phyloP scores from a whole-genome alignment of 2,113 vertebrate species.

The Marmota flaviventris region DNA sequence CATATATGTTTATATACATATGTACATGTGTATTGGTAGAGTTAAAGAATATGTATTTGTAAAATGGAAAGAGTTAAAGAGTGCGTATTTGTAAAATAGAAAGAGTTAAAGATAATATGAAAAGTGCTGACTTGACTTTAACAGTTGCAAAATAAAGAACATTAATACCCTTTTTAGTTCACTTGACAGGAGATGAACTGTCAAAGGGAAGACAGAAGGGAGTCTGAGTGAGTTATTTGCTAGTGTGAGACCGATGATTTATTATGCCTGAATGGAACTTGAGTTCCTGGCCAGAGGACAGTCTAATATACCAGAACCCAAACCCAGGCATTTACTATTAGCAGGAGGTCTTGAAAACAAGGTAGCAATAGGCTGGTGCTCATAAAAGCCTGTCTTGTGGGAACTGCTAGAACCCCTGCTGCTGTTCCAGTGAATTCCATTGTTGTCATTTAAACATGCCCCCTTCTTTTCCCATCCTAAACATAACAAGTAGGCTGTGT shows the following conservation, averaged over 20 bases:
- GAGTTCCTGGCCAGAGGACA: conserved; percentile 70
- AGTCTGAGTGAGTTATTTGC: conserved; percentile 77
- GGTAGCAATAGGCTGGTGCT: conserved; percentile 38
- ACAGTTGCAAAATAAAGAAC: conserved; percentile 83
- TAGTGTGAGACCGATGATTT: conserved; percentile 73
- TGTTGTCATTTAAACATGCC: conserved; percentile 59
- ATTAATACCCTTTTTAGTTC: conserved; percentile 80
- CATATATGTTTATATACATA: neutral
- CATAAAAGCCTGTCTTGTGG: conserved; percentile 71
- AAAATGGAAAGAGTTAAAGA: conserved; percentile 7
- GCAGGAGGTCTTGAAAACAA: conserved; percentile 72
- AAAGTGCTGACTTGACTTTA: conserved; percentile 85
- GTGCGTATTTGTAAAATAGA: neutral
- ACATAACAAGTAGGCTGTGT: neutral
- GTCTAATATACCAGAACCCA: conserved; percentile 77
- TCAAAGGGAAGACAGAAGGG: conserved; percentile 73
- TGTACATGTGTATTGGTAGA: neutral
- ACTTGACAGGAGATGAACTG: conserved; percentile 83
- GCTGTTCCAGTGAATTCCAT: neutral
- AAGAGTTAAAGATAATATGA: conserved; percentile 67
- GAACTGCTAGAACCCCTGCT: conserved; percentile 70
- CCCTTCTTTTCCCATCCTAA: neutral
- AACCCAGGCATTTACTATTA: conserved; percentile 55
- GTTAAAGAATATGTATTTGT: neutral
- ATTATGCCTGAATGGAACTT: conserved; percentile 76